Conservation (phyloP, 2,797 vertebrate species). For the Macroramphosus scolopax region DNA sequence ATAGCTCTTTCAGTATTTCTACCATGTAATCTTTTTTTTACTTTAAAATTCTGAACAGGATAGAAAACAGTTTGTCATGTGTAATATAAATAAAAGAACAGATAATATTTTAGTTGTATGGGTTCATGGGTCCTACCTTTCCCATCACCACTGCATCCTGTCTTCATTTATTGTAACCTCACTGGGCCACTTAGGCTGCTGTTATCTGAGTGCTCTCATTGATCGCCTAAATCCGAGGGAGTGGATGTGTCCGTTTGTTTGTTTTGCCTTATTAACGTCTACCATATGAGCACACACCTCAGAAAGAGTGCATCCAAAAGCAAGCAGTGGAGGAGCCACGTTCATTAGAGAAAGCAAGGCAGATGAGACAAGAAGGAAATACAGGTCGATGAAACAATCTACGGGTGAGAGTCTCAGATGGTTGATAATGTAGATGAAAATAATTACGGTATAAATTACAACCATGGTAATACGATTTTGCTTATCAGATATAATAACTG, state of each 20-base stretch:
- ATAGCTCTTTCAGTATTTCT: neutral
- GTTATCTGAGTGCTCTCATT: slow-evolving; percentile 63
- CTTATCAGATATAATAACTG: slow-evolving; percentile 29
- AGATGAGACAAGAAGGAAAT: slow-evolving; percentile 10
- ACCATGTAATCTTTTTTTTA: slow-evolving; percentile 5
- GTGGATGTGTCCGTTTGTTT: slow-evolving; percentile 60
- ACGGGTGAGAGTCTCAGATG: slow-evolving; percentile 9
- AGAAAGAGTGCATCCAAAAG: slow-evolving; percentile 11
- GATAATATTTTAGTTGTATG: slow-evolving; percentile 21
- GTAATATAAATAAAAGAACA: slow-evolving; percentile 4
- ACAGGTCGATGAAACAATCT: slow-evolving; percentile 16
- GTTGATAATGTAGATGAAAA: slow-evolving; percentile 16
- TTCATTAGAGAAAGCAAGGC: slow-evolving; percentile 8
- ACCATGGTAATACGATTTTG: slow-evolving; percentile 16
- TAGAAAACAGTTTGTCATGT: neutral
- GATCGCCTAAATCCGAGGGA: slow-evolving; percentile 60
- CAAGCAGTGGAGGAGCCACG: slow-evolving; percentile 7
- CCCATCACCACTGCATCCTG: slow-evolving; percentile 37
- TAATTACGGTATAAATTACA: slow-evolving; percentile 30
- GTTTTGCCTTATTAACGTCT: slow-evolving; percentile 56
- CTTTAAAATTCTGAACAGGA: no score
- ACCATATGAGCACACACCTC: slow-evolving; percentile 49
- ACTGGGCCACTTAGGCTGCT: slow-evolving; percentile 52
- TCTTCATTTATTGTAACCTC: slow-evolving; percentile 59
- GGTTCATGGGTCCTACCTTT: slow-evolving; percentile 10